Evolutionary conservation across 1,140 invertebrate species (phyloP), one percentile per base, ranked within the genome.

Genomic region (Zophobas morio): DNA sequence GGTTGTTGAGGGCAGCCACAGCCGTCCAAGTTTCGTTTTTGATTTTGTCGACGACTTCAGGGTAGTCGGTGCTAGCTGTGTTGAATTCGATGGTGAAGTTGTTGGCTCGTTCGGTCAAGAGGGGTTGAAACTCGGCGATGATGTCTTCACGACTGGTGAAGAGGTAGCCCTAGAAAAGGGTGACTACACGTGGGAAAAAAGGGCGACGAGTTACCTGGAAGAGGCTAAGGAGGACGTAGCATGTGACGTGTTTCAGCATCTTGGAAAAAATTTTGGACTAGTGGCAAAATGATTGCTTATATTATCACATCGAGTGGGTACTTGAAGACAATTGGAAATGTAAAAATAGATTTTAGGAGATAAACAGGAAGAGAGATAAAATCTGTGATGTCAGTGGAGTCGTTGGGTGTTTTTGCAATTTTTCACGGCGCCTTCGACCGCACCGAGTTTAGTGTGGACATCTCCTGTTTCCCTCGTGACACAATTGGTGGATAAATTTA

Each of bases 401-500:
- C 35, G 36, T 70, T 35, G 47, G 70, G 35, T 36, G 51, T 72
- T 51, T 72, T 73, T 54, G 54, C 71, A 73, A 56, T 73, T 54
- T 8, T 49, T 53, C n/a, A 73, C 36, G 40, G 71, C 39, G 8
- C 71, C 71, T 40, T 40, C 35, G n/a, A 73, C 46, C 8, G 35
- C 8, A 1, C 71, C 47, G 20, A 73, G 54, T 20, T 54, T 36
- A 8, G 8, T 37, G 1, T 32, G 34, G 37, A 73, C 20, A 6
- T 1, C 35, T 0, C 49, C 54, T 6, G 5, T 56, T 73, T 46
- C 51, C 35, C 39, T 8, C 20, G 56, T 32, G n/a, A 53, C 2
- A 54, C 71, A 73, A 0, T 39, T 20, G 1, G 49, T 54, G 5
- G 71, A 73, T 40, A 37, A 8, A 51, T 73, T 73, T 37, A 73